Evolutionary conservation across 2,888 invertebrate species (phyloP), one percentile per base, ranked within the genome.

Genomic region (Phalera bucephala): DNA sequence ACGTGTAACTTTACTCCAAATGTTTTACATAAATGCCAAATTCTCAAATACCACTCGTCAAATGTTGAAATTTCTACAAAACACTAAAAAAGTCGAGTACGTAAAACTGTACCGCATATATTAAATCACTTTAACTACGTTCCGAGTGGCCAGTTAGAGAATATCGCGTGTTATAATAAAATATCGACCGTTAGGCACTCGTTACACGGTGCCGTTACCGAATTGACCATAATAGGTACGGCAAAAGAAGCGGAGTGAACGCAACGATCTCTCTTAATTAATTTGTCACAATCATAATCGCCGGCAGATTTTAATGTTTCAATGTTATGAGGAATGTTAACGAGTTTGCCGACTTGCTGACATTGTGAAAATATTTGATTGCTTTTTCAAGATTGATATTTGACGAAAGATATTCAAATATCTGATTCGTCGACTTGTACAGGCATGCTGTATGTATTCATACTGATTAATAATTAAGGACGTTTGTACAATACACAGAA

Each of bases 181-280:
- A 64, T 64, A 65, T 60, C 59, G 50, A 52, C 81, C 79, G 82
- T 80, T 81, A 79, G 42, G 46, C 63, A 54, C 58, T 64, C 61
- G 63, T 64, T 44, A 56, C 50, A 55, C 58, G 52, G 57, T 72
- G 64, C 84, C 84, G 85, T 84, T 84, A 85, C 76, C 67, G 77
- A 79, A 79, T 77, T 72, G 80, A 71, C 78, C 55, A 56, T 59
- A 58, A 56, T 49, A 50, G 40, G 40, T 55, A 49, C 53, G 45
- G 40, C 50, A 45, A 56, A 49, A 31, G 52, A 64, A 67, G 66
- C 64, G 59, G 63, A 17, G 17, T 17, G 5, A 17, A 75, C 76
- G 64, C 64, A 52, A 59, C 66, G 44, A 58, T 53, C 50, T 48
- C 54, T 65, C 52, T 59, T 67, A 72, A 73, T 69, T 64, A 69